Evolutionary conservation across 2,113 vertebrate genomes (phyloP).

Genomic region (Centropristis striata): DNA sequence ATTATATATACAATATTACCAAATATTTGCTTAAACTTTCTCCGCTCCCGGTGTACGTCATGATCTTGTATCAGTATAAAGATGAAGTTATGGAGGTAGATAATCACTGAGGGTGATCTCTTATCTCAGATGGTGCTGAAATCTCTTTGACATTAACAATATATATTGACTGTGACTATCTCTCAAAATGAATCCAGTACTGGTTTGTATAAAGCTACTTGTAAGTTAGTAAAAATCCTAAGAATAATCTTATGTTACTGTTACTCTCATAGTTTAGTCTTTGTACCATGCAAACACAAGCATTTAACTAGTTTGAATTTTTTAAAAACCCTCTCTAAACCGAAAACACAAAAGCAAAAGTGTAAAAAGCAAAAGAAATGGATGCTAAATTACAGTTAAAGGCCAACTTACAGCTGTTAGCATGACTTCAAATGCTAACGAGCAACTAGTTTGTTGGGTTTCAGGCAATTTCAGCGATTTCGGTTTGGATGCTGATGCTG

Average conservation of each 20-base stretch:
- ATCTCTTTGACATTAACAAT: not conserved
- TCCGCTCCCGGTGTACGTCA: not conserved
- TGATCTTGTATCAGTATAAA: not conserved
- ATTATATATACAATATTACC: not conserved
- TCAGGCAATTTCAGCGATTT: no score
- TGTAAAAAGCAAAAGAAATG: no score
- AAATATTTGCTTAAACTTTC: not conserved
- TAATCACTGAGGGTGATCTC: slow-evolving; percentile 39
- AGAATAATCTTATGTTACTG: not conserved
- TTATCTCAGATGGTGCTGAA: slow-evolving; percentile 62
- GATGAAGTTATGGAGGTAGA: slow-evolving; percentile 26
- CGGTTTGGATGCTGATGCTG: no score
- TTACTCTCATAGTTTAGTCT: not conserved
- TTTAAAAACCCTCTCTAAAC: no score
- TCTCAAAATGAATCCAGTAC: no score
- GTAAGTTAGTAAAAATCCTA: not conserved
- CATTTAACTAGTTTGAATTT: no score
- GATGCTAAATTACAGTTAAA: no score
- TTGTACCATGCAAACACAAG: not conserved
- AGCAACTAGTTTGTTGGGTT: no score
- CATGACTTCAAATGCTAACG: no score
- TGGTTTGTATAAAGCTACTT: not conserved
- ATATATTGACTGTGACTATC: not conserved
- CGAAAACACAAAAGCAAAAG: no score
- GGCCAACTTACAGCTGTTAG: no score